Conservation (phyloP, 2,888 invertebrate species). For the Ramazzottius varieornatus region DNA sequence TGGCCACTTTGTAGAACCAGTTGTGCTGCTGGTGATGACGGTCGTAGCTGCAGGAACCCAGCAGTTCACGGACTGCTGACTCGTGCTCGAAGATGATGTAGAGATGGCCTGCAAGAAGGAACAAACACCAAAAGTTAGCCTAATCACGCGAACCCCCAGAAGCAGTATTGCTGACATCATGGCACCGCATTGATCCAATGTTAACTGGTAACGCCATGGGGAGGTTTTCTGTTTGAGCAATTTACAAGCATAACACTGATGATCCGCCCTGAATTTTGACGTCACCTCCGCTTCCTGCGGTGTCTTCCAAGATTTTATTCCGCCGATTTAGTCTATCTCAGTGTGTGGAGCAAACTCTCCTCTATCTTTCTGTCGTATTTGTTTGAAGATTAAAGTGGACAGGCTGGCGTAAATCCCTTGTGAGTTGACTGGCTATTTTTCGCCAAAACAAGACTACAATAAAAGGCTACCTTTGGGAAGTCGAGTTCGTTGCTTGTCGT, state of each 20-base stretch:
- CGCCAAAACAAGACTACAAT: background rate
- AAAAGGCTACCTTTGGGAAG: conserved; percentile 11
- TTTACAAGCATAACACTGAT: too few relatives aligned
- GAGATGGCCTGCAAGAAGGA: conserved; percentile 23
- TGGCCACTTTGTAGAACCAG: conserved; percentile 26
- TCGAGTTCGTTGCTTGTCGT: conserved; percentile 13
- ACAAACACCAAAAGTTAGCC: too few relatives aligned
- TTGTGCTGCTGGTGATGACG: conserved; percentile 10
- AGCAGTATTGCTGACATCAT: too few relatives aligned
- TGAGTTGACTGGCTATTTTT: background rate
- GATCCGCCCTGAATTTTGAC: too few relatives aligned
- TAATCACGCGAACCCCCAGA: too few relatives aligned
- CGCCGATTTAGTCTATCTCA: background rate
- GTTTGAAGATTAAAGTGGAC: too few relatives aligned
- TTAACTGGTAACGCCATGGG: too few relatives aligned
- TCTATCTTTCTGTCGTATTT: background rate
- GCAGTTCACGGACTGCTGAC: conserved; percentile 21
- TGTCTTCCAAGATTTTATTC: too few relatives aligned
- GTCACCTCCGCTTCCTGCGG: too few relatives aligned
- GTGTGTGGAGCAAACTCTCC: background rate
- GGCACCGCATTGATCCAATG: too few relatives aligned
- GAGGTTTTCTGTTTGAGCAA: too few relatives aligned
- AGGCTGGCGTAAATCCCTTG: background rate
- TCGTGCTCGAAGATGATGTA: conserved; percentile 27
- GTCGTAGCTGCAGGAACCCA: conserved; percentile 23